Percentiles rank a stretch among this genome's conserved stretches.
Evolutionary conservation across 1,140 invertebrate genomes (phyloP).

Genomic region (Meteorus sp.): DNA sequence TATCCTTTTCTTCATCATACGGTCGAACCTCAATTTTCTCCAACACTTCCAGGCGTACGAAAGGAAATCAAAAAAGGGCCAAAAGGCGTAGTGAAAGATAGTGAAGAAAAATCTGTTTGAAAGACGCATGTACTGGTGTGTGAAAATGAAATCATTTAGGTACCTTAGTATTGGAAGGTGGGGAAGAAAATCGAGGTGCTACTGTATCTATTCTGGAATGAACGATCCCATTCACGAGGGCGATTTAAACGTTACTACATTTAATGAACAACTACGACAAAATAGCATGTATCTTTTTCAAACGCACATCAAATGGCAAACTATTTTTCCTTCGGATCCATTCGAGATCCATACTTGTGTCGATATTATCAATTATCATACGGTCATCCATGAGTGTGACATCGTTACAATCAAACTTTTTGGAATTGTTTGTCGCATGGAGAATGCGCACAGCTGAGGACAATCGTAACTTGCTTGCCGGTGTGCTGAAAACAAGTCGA

Average conservation of each 20-base stretch:
- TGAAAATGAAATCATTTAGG: too few species aligned
- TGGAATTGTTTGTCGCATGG: slow-evolving; percentile 34
- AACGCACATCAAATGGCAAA: slow-evolving; percentile 40
- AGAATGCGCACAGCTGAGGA: slow-evolving; percentile 43
- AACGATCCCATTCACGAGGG: too few species aligned
- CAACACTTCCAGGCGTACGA: too few species aligned
- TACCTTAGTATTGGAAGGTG: too few species aligned
- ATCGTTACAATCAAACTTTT: slow-evolving; percentile 23
- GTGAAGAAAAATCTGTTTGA: too few species aligned
- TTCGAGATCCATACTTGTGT: slow-evolving; percentile 22
- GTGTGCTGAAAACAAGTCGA: slow-evolving; percentile 44
- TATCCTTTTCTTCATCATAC: background rate
- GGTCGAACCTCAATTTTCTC: too few species aligned
- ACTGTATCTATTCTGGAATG: too few species aligned
- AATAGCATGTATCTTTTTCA: slow-evolving; percentile 43
- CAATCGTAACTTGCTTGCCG: slow-evolving; percentile 44
- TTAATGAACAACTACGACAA: slow-evolving; percentile 41
- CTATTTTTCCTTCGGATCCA: slow-evolving; percentile 35
- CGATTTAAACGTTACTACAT: too few species aligned
- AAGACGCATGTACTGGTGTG: too few species aligned
- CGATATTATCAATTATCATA: slow-evolving; percentile 16
- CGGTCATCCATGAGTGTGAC: slow-evolving; percentile 6
- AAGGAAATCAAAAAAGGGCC: too few species aligned
- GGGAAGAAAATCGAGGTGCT: too few species aligned
- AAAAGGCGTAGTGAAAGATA: too few species aligned